Evolutionary conservation across 2,113 vertebrate species (phyloP).

Genomic region (Oreocharis arfaki): DNA sequence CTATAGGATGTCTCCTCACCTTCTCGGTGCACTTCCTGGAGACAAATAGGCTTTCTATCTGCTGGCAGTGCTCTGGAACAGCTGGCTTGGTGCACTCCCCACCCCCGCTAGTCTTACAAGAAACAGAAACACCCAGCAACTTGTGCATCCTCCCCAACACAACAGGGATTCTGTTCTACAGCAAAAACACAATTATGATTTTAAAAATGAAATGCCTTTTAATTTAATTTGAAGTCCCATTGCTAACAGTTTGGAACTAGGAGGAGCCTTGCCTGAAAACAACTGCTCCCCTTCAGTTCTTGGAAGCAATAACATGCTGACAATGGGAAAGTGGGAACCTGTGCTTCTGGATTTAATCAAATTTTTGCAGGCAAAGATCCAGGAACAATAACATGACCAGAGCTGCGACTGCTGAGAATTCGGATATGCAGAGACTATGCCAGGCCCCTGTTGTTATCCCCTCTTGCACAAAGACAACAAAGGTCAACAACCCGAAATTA

Average conservation of each 20-base stretch:
- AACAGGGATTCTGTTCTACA: not conserved
- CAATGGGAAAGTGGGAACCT: not conserved
- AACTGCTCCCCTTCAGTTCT: not conserved
- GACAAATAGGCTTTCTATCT: not conserved
- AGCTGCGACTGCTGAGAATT: not conserved
- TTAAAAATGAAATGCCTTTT: not conserved
- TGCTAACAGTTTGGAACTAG: not conserved
- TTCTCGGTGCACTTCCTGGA: fast-evolving
- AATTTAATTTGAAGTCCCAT: not conserved
- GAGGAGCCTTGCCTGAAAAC: not conserved
- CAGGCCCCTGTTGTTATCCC: not conserved
- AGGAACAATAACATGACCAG: not conserved
- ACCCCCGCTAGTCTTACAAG: fast-evolving
- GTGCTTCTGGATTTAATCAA: not conserved
- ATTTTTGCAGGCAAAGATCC: not conserved
- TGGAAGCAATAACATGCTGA: not conserved
- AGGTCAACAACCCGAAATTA: not conserved
- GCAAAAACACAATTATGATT: not conserved
- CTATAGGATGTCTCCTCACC: not conserved
- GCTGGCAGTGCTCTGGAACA: not conserved
- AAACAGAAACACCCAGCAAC: not conserved
- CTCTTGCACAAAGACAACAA: not conserved
- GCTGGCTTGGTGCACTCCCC: not conserved
- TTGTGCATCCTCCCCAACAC: not conserved
- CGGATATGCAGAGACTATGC: not conserved